Evolutionary conservation across 2,888 invertebrate species (phyloP).

Genomic region (Physocephala rufipes): DNA sequence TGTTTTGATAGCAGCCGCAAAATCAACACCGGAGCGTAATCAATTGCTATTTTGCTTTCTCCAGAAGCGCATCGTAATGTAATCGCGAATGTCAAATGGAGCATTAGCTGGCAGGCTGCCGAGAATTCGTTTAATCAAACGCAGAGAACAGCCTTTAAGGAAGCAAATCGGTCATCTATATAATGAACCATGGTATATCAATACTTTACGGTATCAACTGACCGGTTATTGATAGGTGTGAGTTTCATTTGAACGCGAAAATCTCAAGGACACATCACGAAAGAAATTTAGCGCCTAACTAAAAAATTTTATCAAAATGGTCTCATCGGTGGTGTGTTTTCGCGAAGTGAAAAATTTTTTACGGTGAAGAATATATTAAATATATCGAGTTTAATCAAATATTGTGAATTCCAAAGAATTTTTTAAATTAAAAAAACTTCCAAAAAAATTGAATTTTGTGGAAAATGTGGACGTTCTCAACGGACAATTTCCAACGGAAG

Average conservation of each 20-base stretch:
- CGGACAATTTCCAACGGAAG: neutral
- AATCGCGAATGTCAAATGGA: conserved; percentile 36
- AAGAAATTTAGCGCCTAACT: neutral
- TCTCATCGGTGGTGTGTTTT: neutral
- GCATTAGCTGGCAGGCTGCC: conserved; percentile 22
- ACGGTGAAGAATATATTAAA: neutral
- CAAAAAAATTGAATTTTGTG: neutral
- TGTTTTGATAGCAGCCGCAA: neutral
- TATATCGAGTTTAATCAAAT: neutral
- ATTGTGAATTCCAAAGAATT: too few relatives aligned
- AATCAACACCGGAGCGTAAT: conserved; percentile 36
- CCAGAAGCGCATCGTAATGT: conserved; percentile 47
- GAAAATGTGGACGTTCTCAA: too few relatives aligned
- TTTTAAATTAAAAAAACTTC: neutral
- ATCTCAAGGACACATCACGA: neutral
- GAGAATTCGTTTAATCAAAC: conserved; percentile 15
- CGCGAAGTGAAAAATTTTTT: too few relatives aligned
- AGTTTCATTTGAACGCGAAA: neutral
- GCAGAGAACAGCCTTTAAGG: neutral
- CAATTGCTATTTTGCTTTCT: conserved; percentile 51
- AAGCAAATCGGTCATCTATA: neutral
- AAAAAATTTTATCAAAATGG: neutral
- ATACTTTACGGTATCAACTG: neutral
- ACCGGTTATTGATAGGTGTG: neutral
- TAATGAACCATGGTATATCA: conserved; percentile 16